These are phyloP conservation scores for Bufo gargarizans DNA, from an alignment of 2,113 vertebrate species.

Conservation along the genomic window DNA sequence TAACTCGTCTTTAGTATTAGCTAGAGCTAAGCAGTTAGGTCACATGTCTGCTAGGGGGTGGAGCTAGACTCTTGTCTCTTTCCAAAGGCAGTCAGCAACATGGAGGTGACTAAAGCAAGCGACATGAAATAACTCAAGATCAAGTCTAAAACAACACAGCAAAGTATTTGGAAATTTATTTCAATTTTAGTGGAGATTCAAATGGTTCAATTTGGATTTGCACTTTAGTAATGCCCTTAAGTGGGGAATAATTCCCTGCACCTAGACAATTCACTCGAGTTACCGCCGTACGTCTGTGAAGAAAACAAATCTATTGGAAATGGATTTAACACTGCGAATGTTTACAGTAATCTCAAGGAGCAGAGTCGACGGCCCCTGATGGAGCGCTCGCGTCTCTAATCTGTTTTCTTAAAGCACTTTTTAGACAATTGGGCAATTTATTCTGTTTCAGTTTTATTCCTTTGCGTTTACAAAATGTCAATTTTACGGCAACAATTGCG, in stretches of 20 bases:
- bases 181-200: not conserved
- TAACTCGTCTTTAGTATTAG: not conserved
- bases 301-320: constrained; percentile 46
- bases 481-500: constrained; percentile 21
- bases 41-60: not conserved
- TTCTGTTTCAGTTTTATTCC: not conserved
- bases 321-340: constrained; percentile 16
- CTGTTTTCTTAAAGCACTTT: constrained; percentile 29
- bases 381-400: constrained; percentile 20
- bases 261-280: constrained; percentile 15
- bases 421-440: constrained; percentile 39
- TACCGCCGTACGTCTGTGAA: not conserved
- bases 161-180: not conserved
- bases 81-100: not conserved
- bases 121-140: not conserved
- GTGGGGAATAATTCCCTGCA: not conserved
- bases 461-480: not conserved
- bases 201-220: not conserved
- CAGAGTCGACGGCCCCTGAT: not conserved
- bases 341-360: constrained; percentile 23
- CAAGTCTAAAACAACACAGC: not conserved
- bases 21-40: not conserved
- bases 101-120: no score
- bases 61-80: not conserved
- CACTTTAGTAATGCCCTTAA: not conserved